Evolutionary conservation across 2,888 invertebrate genomes (phyloP).

Genomic region (Chirona hameri): DNA sequence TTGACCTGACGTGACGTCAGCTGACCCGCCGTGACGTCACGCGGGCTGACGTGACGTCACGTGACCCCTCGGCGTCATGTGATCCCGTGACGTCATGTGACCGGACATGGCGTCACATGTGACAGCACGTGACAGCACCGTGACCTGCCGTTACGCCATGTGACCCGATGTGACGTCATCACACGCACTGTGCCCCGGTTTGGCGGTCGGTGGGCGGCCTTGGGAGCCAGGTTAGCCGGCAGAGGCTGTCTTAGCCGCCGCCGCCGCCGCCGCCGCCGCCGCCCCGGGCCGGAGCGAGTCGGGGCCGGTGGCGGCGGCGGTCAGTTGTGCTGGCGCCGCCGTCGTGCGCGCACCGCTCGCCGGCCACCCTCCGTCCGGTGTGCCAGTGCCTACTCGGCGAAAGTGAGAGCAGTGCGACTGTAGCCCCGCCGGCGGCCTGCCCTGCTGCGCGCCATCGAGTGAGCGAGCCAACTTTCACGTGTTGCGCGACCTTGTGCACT

Average conservation of each 20-base stretch:
- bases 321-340: constrained; percentile 1
- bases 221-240: not conserved
- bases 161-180: too few species aligned
- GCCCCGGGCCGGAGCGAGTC: not conserved
- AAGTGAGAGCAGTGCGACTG: not conserved
- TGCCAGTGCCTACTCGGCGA: not conserved
- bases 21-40: not conserved
- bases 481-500: constrained; percentile 24
- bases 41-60: too few species aligned
- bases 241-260: not conserved
- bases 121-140: too few species aligned
- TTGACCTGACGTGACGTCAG: too few species aligned
- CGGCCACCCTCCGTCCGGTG: not conserved
- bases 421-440: not conserved
- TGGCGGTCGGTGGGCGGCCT: not conserved
- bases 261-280: not conserved
- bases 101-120: not conserved
- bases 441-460: not conserved
- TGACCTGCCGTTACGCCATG: too few species aligned
- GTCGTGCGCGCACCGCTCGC: not conserved
- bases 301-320: not conserved
- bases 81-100: too few species aligned
- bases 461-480: constrained; percentile 3
- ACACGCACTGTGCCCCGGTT: too few species aligned
- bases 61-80: too few species aligned